These are phyloP conservation scores for Agapetus fuscipes DNA, from an alignment of 2,888 invertebrate species.

Conservation along the genomic window DNA sequence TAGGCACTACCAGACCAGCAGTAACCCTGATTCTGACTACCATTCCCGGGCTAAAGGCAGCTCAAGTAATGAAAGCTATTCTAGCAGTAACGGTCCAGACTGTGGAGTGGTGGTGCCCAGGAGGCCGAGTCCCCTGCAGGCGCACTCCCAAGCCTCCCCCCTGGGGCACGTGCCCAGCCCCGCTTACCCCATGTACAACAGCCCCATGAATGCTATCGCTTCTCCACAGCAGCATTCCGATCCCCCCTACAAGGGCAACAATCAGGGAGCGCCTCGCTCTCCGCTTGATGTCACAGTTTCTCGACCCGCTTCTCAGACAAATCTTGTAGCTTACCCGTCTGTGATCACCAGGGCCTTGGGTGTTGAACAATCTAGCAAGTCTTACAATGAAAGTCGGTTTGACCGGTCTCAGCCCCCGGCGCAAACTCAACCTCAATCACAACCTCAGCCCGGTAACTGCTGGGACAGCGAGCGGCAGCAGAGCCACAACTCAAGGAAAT, in stretches of 20 bases:
- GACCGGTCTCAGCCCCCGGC: slow-evolving; percentile 29
- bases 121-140: slow-evolving; percentile 57
- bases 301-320: slow-evolving; percentile 49
- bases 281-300: slow-evolving; percentile 61
- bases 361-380: slow-evolving; percentile 46
- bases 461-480: slow-evolving; percentile 45
- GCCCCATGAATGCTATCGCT: slow-evolving; percentile 68
- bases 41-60: slow-evolving; percentile 51
- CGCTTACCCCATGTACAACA: slow-evolving; percentile 77
- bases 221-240: slow-evolving; percentile 61
- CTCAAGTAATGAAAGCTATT: slow-evolving; percentile 53
- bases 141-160: slow-evolving; percentile 63
- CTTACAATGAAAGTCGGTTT: slow-evolving; percentile 43
- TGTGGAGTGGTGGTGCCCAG: slow-evolving; percentile 56
- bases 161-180: slow-evolving; percentile 67
- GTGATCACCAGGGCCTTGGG: slow-evolving; percentile 70
- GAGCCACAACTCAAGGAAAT: slow-evolving; percentile 37
- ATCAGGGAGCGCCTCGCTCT: slow-evolving; percentile 52
- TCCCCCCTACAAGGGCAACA: slow-evolving; percentile 36
- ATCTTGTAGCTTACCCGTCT: slow-evolving; percentile 65
- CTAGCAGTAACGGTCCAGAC: slow-evolving; percentile 55
- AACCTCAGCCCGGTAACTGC: slow-evolving; percentile 39
- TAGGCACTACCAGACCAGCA: slow-evolving; percentile 54
- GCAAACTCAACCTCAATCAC: slow-evolving; percentile 33
- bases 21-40: slow-evolving; percentile 51